Percentiles rank a stretch among this genome's conserved stretches.
phyloP scores from a whole-genome alignment of 2,888 invertebrate species.

The Eurytoma adleriae region DNA sequence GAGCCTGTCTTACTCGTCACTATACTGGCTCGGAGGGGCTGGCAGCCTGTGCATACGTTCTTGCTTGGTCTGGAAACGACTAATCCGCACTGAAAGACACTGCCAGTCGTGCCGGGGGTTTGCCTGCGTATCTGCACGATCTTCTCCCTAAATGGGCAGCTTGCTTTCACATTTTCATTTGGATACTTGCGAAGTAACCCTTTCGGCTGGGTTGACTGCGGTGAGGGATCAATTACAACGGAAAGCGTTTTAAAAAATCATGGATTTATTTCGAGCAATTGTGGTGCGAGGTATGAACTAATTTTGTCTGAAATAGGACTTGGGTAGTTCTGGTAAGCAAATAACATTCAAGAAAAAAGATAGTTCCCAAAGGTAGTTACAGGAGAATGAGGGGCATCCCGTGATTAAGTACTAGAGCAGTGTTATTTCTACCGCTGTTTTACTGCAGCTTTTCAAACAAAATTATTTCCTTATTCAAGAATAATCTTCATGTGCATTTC shows the following conservation, averaged over 20 bases:
- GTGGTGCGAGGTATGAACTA: too few species aligned
- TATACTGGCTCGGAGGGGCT: neutral
- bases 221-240: neutral
- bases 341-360: neutral
- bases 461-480: too few species aligned
- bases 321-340: too few species aligned
- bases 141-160: constrained; percentile 16
- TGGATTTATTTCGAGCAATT: too few species aligned
- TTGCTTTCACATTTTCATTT: constrained; percentile 35
- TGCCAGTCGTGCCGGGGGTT: constrained; percentile 29
- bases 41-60: constrained; percentile 10
- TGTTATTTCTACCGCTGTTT: too few species aligned
- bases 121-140: constrained; percentile 10
- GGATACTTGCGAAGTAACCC: neutral
- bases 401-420: too few species aligned
- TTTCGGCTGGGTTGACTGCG: neutral
- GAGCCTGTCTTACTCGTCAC: constrained; percentile 20
- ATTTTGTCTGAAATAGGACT: too few species aligned
- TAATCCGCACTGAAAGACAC: constrained; percentile 49
- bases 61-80: constrained; percentile 18
- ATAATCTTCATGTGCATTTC: too few species aligned
- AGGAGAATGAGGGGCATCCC: too few species aligned
- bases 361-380: too few species aligned
- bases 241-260: neutral
- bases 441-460: too few species aligned